Evolutionary conservation across 1,140 invertebrate species (phyloP).

Genomic region (Drosophila murphyi): DNA sequence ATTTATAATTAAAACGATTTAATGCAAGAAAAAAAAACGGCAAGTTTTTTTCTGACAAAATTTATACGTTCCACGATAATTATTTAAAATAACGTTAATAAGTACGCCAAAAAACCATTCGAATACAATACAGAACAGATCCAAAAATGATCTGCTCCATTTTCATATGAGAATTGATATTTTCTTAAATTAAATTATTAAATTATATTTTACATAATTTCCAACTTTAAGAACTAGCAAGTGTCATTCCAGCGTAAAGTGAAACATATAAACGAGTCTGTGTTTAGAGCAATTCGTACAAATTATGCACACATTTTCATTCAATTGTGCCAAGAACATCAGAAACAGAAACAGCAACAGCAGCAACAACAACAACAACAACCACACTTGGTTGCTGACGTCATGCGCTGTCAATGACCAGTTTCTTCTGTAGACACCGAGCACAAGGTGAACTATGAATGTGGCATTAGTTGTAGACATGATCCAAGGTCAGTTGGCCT

Average conservation of each 20-base stretch:
- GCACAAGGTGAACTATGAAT: conserved; percentile 46
- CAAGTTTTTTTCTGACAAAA: no score
- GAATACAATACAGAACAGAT: no score
- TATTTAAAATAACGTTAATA: no score
- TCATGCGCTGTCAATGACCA: conserved; percentile 41
- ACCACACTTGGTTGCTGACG: conserved; percentile 26
- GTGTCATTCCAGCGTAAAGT: conserved; percentile 35
- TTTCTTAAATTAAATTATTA: no score
- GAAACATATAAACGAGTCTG: conserved; percentile 42
- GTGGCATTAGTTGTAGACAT: conserved; percentile 9
- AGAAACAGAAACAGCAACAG: not conserved
- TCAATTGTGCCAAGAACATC: not conserved
- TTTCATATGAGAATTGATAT: no score
- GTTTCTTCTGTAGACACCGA: conserved; percentile 43
- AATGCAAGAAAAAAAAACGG: no score
- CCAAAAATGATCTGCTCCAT: no score
- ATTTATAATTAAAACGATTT: no score
- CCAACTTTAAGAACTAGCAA: not conserved
- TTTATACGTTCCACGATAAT: no score
- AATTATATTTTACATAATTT: no score
- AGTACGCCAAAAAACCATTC: no score
- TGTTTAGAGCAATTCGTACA: not conserved
- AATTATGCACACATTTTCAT: conserved; percentile 31
- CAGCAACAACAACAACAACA: not conserved
- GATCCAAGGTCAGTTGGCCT: conserved; percentile 46